Base-by-base conservation (phyloP, 2,113 vertebrate genomes). In the Malurus alboscapulatus region DNA sequence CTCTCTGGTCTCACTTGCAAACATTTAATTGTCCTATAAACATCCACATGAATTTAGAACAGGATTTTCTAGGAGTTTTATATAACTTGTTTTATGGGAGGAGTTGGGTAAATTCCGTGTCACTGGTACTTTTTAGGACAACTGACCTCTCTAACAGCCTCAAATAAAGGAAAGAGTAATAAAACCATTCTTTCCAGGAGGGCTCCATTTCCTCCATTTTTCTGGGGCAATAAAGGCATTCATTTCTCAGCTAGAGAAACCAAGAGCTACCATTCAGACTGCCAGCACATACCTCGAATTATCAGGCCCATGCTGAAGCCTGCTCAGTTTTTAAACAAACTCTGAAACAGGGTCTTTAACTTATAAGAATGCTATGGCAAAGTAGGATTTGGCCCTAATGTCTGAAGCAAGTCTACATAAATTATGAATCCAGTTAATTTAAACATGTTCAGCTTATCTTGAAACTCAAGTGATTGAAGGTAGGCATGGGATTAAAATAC, bases 11-110 rank as follows among this genome's bases (percentile, higher is more conserved):
- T 87, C 79, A 62, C 2, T 1, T 36, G 78, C 18, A 89, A 91
- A 87, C 42, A 77, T 84, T 93, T 94, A 86, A 88, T 93, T 94
- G 86, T 38, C 53, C 72, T 65, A 45, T 95, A 96, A 94, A 94
- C 22, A 26, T 40, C 47, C 54, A 6, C 45, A 53, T 83, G 47
- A 61, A 74, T 74, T 91, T 34, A 83, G 71, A 84, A 76, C 26
- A 78, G 17, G 29, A 69, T 82, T 68, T 51, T 67, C 40, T 82
- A 68, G 20, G 26, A 47, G 17, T 27, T 55, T 67, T 91, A 53
- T 57, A 27, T n/a, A 22, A 34, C 4, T 22, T 15, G 7, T 61
- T 91, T 90, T 78, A 68, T 72, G 54, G 44, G 48, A 79, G 48
- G 55, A 51, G 17, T 10, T 65, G 54, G 29, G 57, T 91, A 63